Evolutionary conservation across 2,888 invertebrate species (phyloP).

Genomic region (Argyresthia albistria): DNA sequence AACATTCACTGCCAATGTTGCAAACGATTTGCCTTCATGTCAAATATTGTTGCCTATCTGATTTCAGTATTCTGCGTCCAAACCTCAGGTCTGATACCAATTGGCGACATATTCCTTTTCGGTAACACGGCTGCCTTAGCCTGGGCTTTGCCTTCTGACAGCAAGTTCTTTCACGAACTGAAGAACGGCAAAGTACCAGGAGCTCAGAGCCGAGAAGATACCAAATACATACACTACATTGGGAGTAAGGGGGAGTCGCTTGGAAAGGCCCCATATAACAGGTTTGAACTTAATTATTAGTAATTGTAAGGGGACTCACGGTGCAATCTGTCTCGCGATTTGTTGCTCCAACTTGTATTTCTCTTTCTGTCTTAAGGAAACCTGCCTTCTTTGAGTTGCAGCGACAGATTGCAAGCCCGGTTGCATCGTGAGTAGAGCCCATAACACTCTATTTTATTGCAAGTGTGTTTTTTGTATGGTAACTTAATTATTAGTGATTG

Average conservation of each 20-base stretch:
- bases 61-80: constrained; percentile 76
- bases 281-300: constrained; percentile 20
- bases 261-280: constrained; percentile 41
- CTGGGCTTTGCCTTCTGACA: constrained; percentile 79
- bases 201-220: constrained; percentile 34
- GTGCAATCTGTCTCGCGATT: too few relatives aligned
- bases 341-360: too few relatives aligned
- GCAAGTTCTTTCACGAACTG: constrained; percentile 34
- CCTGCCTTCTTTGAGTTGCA: too few relatives aligned
- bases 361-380: too few relatives aligned
- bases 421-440: too few relatives aligned
- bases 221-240: constrained; percentile 37
- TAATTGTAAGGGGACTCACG: too few relatives aligned
- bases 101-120: constrained; percentile 74
- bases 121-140: constrained; percentile 83
- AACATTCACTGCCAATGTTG: too few relatives aligned
- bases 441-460: background rate
- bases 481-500: too few relatives aligned
- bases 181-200: constrained; percentile 25
- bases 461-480: background rate
- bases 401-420: too few relatives aligned
- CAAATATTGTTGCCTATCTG: background rate
- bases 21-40: too few relatives aligned
- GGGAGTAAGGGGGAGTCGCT: constrained; percentile 39
- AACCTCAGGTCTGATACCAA: constrained; percentile 68